A percentile compares a stretch with the other conserved stretches of the same genome.
Evolutionary conservation across 2,888 invertebrate species (phyloP).

Genomic region (Candidula unifasciata): DNA sequence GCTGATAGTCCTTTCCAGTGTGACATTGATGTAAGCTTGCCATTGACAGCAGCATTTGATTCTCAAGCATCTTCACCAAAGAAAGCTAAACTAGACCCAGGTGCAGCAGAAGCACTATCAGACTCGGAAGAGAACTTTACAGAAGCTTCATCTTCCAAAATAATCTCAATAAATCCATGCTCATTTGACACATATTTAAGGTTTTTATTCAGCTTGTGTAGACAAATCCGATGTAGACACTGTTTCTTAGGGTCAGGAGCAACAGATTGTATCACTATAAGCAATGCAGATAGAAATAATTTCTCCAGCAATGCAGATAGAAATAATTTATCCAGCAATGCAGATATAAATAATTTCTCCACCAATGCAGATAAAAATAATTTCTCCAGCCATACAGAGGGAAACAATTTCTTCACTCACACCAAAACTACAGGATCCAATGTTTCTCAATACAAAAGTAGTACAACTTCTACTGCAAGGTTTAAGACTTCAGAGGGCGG

Average conservation of each 20-base stretch:
- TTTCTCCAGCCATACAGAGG: no score
- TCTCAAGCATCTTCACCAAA: background rate
- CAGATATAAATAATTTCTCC: background rate
- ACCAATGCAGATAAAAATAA: background rate
- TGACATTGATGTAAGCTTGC: background rate
- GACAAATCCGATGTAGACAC: background rate
- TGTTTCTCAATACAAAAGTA: background rate
- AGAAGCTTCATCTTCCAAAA: constrained; percentile 7
- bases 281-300: background rate
- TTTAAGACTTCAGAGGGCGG: background rate
- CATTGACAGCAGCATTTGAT: background rate
- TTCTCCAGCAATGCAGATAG: background rate
- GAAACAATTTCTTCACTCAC: background rate
- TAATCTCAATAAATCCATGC: constrained; percentile 15
- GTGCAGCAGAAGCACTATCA: background rate
- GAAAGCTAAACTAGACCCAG: background rate
- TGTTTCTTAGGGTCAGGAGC: background rate
- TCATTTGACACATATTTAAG: constrained; percentile 18
- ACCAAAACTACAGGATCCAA: no score
- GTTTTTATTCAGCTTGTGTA: constrained; percentile 15
- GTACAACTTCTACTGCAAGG: background rate
- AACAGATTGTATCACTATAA: background rate
- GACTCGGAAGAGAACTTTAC: background rate
- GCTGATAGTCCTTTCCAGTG: constrained; percentile 9
- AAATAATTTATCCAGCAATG: background rate